Evolutionary conservation across 2,797 vertebrate species (phyloP).

Genomic region (Melanotaenia nigrans): DNA sequence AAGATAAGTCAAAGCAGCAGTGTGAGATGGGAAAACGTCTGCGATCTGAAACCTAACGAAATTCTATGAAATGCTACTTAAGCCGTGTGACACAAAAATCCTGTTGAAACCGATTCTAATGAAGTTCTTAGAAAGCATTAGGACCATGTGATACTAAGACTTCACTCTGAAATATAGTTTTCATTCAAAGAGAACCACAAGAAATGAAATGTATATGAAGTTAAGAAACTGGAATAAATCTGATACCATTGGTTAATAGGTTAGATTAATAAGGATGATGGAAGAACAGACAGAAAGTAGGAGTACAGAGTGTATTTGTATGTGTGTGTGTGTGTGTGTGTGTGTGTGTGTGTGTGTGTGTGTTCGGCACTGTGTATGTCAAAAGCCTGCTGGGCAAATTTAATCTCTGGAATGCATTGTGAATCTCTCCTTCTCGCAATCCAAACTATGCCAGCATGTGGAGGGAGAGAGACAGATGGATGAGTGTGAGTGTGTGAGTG

Average conservation of each 20-base stretch:
- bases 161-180: slow-evolving; percentile 26
- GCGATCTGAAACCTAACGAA: slow-evolving; percentile 24
- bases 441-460: slow-evolving; percentile 67
- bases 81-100: slow-evolving; percentile 50
- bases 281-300: slow-evolving; percentile 9
- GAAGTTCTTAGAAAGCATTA: slow-evolving; percentile 65
- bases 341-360: slow-evolving; percentile 26
- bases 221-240: slow-evolving; percentile 23
- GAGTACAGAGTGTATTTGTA: slow-evolving; percentile 17
- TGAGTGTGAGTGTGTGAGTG: slow-evolving; percentile 19
- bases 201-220: slow-evolving; percentile 30
- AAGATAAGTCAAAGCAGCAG: neutral
- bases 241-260: slow-evolving; percentile 25
- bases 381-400: slow-evolving; percentile 57
- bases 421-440: slow-evolving; percentile 65
- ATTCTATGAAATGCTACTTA: slow-evolving; percentile 30
- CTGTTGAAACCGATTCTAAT: slow-evolving; percentile 67
- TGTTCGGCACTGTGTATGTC: slow-evolving; percentile 26
- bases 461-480: slow-evolving; percentile 51
- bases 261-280: slow-evolving; percentile 27
- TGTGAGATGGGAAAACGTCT: slow-evolving; percentile 7
- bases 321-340: slow-evolving; percentile 10
- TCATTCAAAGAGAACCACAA: neutral
- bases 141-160: slow-evolving; percentile 58
- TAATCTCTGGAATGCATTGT: slow-evolving; percentile 82